These are phyloP conservation scores for Diplodus puntazzo DNA, from an alignment of 2,797 vertebrate genomes.

Conservation along the genomic window DNA sequence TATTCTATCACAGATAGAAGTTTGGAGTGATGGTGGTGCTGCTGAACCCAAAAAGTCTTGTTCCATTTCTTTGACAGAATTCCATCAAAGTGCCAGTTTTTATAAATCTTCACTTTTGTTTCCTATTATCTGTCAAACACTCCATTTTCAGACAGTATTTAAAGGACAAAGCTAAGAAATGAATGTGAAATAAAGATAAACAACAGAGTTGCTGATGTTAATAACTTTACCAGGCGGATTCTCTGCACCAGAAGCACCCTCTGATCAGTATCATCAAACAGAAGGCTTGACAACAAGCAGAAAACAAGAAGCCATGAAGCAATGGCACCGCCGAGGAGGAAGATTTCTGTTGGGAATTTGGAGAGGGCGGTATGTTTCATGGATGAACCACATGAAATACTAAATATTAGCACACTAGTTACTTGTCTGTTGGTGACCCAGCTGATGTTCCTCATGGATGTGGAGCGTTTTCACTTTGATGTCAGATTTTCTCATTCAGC, in stretches of 20 bases:
- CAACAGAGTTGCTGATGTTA: slow-evolving; percentile 7
- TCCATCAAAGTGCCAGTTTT: neutral
- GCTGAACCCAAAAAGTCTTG: neutral
- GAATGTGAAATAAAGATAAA: neutral
- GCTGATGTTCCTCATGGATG: slow-evolving; percentile 12
- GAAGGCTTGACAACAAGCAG: slow-evolving; percentile 5
- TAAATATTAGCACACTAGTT: slow-evolving; percentile 26
- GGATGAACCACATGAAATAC: slow-evolving; percentile 26
- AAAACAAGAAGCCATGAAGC: slow-evolving; percentile 5
- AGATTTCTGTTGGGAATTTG: slow-evolving; percentile 11
- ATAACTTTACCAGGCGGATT: slow-evolving; percentile 20
- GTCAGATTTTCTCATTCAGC: slow-evolving; percentile 12
- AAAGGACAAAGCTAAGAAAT: neutral
- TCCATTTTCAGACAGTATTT: neutral
- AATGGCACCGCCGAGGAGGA: neutral
- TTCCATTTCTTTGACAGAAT: neutral
- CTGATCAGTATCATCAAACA: slow-evolving; percentile 37
- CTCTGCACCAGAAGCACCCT: slow-evolving; percentile 1
- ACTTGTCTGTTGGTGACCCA: slow-evolving; percentile 24
- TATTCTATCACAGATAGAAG: neutral
- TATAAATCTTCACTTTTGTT: neutral
- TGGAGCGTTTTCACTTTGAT: slow-evolving; percentile 23
- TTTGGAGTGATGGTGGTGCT: neutral
- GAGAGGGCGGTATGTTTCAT: slow-evolving; percentile 23
- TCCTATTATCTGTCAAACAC: neutral